phyloP scores from a whole-genome alignment of 64 coral and sea anemone species.

The Anthopleura sola region DNA sequence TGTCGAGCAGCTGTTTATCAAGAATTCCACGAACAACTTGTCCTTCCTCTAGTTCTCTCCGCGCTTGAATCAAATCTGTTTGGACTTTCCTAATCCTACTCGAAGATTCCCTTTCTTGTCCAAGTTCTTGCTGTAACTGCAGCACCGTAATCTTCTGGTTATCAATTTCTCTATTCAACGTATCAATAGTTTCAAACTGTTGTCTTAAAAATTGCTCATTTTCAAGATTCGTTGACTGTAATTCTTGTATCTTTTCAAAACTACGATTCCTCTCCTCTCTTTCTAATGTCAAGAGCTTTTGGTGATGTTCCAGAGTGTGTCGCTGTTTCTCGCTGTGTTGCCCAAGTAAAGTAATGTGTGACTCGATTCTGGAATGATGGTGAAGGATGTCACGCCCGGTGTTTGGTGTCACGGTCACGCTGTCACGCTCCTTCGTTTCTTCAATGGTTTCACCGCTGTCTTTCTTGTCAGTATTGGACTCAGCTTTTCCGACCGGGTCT shows the following conservation, averaged over 20 bases:
- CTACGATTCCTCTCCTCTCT: slow-evolving; percentile 51
- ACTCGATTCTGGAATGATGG: slow-evolving; percentile 72
- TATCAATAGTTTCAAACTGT: slow-evolving; percentile 36
- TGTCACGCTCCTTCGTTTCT: neutral
- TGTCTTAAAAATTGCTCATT: slow-evolving; percentile 20
- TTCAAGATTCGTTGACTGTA: slow-evolving; percentile 24
- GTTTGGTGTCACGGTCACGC: neutral
- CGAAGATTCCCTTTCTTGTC: slow-evolving; percentile 49
- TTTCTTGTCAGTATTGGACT: neutral
- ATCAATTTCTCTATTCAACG: slow-evolving; percentile 53
- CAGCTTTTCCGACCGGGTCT: neutral
- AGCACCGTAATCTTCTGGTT: slow-evolving; percentile 28
- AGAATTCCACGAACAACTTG: slow-evolving; percentile 40
- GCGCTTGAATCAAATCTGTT: slow-evolving; percentile 40
- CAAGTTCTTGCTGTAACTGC: slow-evolving; percentile 58
- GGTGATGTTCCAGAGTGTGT: slow-evolving; percentile 61
- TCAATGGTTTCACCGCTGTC: neutral
- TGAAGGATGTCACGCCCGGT: slow-evolving; percentile 64
- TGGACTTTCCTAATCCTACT: slow-evolving; percentile 50
- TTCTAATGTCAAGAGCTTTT: slow-evolving; percentile 64
- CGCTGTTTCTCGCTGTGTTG: slow-evolving; percentile 87
- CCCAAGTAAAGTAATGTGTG: slow-evolving; percentile 71
- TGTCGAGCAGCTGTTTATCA: slow-evolving; percentile 68
- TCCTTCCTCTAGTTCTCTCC: slow-evolving; percentile 65
- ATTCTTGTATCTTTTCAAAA: slow-evolving; percentile 54